Conservation (phyloP, 2,113 vertebrate genomes). For the Blennius ocellaris region DNA sequence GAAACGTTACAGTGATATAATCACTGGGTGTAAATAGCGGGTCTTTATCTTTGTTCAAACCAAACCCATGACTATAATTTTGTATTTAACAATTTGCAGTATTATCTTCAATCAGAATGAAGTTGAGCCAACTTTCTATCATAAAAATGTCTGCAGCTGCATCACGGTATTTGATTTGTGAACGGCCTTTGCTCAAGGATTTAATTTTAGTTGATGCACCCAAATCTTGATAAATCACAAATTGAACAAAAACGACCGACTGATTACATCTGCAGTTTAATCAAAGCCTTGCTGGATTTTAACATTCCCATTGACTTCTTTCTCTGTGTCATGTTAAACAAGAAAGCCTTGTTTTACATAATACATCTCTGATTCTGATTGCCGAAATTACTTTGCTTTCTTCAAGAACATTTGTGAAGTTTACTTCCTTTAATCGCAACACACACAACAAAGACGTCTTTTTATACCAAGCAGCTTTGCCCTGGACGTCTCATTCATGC, state of each 20-base stretch:
- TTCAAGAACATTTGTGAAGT: not conserved
- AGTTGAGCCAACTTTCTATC: not conserved
- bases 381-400: not conserved
- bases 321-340: no score
- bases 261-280: not conserved
- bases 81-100: not conserved
- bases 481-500: conserved; percentile 2
- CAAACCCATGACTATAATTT: not conserved
- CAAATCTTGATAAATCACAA: not conserved
- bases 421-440: no score
- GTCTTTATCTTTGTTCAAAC: not conserved
- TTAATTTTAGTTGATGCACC: not conserved
- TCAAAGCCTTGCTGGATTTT: conserved; percentile 19
- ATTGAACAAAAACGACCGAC: conserved; percentile 19
- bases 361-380: no score
- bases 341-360: no score
- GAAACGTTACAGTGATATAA: not conserved
- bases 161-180: not conserved
- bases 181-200: not conserved
- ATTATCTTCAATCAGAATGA: not conserved
- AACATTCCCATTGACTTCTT: not conserved
- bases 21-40: not conserved
- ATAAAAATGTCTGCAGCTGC: not conserved
- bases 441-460: no score
- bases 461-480: not conserved